Evolutionary conservation across 2,797 vertebrate species (phyloP).

Genomic region (Microctenopoma stevenorrisi): DNA sequence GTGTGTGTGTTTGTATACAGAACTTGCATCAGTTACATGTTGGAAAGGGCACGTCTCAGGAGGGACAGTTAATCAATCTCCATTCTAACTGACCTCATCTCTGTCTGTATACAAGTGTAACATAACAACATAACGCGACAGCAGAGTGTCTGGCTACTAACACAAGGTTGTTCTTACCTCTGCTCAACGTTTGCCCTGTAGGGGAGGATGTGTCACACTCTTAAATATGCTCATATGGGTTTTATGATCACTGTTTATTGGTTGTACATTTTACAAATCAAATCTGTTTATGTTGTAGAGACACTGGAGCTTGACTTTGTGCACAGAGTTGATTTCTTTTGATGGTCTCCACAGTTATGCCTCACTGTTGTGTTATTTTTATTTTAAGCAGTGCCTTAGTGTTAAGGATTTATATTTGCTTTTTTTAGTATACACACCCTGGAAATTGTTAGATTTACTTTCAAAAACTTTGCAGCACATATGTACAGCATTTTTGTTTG

Average conservation of each 20-base stretch:
- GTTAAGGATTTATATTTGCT: conserved; percentile 58
- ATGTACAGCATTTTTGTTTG: conserved; percentile 63
- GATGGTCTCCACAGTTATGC: conserved; percentile 44
- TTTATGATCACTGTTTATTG: conserved; percentile 37
- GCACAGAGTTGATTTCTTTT: conserved; percentile 42
- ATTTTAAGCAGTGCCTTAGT: conserved; percentile 79
- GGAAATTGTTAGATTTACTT: conserved; percentile 44
- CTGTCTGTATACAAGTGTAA: conserved; percentile 57
- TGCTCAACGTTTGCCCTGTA: conserved; percentile 43
- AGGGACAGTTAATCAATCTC: conserved; percentile 51
- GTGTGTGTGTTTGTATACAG: neutral
- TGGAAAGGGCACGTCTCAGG: conserved; percentile 36
- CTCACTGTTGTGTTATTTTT: conserved; percentile 53
- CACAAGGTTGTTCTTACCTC: conserved; percentile 50
- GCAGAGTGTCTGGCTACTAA: conserved; percentile 43
- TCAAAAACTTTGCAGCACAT: conserved; percentile 60
- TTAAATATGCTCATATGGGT: conserved; percentile 39
- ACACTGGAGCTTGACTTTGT: conserved; percentile 59
- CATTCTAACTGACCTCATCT: conserved; percentile 42
- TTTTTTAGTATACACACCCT: conserved; percentile 50
- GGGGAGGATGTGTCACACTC: conserved; percentile 34
- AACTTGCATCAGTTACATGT: conserved; percentile 34
- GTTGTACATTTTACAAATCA: conserved; percentile 35
- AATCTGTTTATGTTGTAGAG: conserved; percentile 47
- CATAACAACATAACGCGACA: conserved; percentile 22